Evolutionary conservation across 1,140 invertebrate species (phyloP), one percentile per base, ranked within the genome.

Genomic region (Pseudoatta argentina): DNA sequence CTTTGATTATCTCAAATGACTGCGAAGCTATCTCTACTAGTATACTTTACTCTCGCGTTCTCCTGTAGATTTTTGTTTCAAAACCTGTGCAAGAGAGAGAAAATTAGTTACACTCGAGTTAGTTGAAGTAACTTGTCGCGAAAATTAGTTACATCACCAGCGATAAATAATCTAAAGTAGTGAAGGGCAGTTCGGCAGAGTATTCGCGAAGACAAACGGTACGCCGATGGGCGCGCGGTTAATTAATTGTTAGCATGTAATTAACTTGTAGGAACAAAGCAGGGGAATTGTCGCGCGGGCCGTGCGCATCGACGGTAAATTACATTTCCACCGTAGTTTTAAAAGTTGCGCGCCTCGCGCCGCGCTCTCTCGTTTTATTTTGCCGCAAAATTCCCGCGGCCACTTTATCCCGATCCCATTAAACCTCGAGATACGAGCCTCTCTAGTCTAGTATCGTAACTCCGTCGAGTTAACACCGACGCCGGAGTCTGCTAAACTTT

Each of bases 191-290:
- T 73, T 82, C 12, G 27, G 30, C 10, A 14, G 71, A 75, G 55
- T 14, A 34, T 4, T 30, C 21, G 79, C 67, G 24, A 73, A 82
- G 79, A 82, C 67, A 73, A 82, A 82, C 79, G 39, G 67, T 69
- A n/a, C 55, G 67, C 69, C 69, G 39, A 75, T 75, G 55, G 57
- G 55, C 53, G 79, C 53, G 67, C 55, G 79, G 69, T 83, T 83
- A 83, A 83, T 83, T 73, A 83, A 83, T 83, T 83, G 69, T 83
- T 83, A 75, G 79, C 79, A 61, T 75, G 55, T 51, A 83, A 83
- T 83, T 83, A 83, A 83, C 78, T 30, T 21, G 24, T 63, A 61
- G 79, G 57, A 73, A 83, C 79, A 83, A 83, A 83, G 79, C 57
- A 44, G 55, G 55, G 59, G 79, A 61, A 73, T 83, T 73, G 79